A percentile compares a stretch with the other conserved stretches of the same genome.
phyloP scores from a whole-genome alignment of 35 echinoderm and acorn worm genomes.

The Eucidaris tribuloides region DNA sequence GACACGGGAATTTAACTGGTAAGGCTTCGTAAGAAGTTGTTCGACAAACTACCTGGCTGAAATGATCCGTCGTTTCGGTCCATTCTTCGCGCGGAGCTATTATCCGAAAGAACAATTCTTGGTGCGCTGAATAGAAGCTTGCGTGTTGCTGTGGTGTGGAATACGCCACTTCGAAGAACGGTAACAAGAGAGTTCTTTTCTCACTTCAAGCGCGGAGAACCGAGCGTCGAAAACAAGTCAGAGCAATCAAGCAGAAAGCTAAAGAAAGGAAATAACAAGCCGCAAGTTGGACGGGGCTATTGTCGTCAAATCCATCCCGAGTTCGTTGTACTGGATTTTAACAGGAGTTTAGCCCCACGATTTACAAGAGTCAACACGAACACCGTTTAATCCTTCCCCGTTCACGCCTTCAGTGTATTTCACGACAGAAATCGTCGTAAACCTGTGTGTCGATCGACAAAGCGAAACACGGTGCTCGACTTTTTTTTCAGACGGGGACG shows the following conservation, averaged over 20 bases:
- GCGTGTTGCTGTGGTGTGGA: neutral
- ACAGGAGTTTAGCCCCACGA: neutral
- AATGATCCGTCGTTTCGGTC: neutral
- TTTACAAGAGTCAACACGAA: neutral
- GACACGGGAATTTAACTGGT: neutral
- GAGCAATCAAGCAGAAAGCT: conserved; percentile 17
- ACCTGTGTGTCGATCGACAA: neutral
- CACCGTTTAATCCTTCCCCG: too few species aligned
- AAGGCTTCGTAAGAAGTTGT: conserved; percentile 35
- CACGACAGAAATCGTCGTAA: neutral
- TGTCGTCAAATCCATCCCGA: neutral
- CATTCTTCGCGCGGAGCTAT: neutral
- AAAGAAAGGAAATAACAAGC: neutral
- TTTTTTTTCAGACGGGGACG: neutral
- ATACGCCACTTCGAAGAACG: neutral
- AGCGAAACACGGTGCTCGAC: neutral
- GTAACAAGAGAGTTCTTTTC: neutral
- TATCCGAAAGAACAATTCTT: neutral
- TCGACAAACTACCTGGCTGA: neutral
- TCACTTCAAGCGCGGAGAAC: neutral
- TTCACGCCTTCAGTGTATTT: too few species aligned
- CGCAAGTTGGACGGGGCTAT: neutral
- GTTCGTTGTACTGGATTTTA: neutral
- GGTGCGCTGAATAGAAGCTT: neutral
- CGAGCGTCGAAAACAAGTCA: conserved; percentile 1